Percentiles rank a stretch among this genome's conserved stretches.
Evolutionary conservation across 2,797 vertebrate species (phyloP).

Genomic region (Mus spretus): DNA sequence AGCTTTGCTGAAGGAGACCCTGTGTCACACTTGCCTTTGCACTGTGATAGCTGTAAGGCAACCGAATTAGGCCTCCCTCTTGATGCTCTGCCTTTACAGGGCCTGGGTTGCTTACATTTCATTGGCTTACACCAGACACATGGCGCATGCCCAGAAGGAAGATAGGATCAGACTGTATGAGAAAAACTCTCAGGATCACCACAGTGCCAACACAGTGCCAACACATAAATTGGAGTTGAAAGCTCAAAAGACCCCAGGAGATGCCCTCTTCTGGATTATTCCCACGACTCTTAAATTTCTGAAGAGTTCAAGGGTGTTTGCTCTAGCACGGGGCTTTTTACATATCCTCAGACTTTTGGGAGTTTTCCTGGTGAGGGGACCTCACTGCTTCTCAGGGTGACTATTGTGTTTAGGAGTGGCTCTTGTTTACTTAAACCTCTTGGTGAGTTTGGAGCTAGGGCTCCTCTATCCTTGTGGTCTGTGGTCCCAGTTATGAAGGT

Average conservation of each 20-base stretch:
- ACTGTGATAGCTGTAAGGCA: rapidly evolving
- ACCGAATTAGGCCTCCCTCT: background rate
- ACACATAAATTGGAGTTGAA: background rate
- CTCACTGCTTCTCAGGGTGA: background rate
- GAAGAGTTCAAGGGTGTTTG: background rate
- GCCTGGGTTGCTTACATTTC: background rate
- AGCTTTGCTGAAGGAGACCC: background rate
- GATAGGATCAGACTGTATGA: background rate
- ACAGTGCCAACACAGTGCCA: background rate
- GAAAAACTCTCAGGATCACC: background rate
- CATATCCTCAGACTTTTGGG: rapidly evolving
- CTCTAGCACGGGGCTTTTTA: rapidly evolving
- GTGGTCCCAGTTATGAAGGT: background rate
- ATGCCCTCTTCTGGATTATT: background rate
- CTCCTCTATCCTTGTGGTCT: background rate
- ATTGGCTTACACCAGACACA: background rate
- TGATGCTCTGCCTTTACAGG: background rate
- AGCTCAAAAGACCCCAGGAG: background rate
- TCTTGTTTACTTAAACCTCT: background rate
- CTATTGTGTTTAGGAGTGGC: background rate
- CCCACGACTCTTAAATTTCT: background rate
- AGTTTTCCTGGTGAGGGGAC: background rate
- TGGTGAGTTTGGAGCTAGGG: background rate
- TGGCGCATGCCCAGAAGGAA: background rate
- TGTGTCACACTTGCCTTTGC: background rate